These are phyloP conservation scores for Casuarius casuarius DNA, from an alignment of 2,113 vertebrate genomes.

Conservation along the genomic window DNA sequence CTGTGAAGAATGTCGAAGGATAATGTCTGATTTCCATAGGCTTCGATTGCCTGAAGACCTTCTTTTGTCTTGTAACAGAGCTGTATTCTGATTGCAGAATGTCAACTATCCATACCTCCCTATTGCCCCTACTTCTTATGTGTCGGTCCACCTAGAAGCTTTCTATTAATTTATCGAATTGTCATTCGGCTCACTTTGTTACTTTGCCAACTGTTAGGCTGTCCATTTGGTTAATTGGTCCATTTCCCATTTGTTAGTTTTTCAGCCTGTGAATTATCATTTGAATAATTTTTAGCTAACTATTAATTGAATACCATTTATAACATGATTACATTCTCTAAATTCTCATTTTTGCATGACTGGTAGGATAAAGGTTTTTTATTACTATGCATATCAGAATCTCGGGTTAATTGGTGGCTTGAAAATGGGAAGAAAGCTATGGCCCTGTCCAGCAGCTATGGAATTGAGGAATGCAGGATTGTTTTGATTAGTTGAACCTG, in stretches of 20 bases:
- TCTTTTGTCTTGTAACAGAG: not conserved
- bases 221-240: constrained; percentile 9
- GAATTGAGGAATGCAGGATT: not conserved
- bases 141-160: not conserved
- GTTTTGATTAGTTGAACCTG: not conserved
- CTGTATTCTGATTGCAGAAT: not conserved
- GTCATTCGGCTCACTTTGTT: constrained; percentile 15
- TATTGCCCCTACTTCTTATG: not conserved
- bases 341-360: not conserved
- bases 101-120: not conserved
- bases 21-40: not conserved
- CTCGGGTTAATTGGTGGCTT: not conserved
- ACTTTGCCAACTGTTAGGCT: not conserved
- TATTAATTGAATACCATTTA: constrained; percentile 38
- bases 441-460: not conserved
- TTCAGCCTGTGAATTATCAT: not conserved
- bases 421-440: not conserved
- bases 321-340: not conserved
- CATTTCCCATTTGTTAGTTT: constrained; percentile 14
- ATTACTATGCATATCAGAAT: not conserved
- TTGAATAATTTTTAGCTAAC: constrained; percentile 43
- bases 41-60: not conserved
- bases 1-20: not conserved
- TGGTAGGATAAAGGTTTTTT: not conserved
- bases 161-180: constrained; percentile 15